Evolutionary conservation across 2,113 vertebrate species (phyloP).

Genomic region (Gobiocypris rarus): DNA sequence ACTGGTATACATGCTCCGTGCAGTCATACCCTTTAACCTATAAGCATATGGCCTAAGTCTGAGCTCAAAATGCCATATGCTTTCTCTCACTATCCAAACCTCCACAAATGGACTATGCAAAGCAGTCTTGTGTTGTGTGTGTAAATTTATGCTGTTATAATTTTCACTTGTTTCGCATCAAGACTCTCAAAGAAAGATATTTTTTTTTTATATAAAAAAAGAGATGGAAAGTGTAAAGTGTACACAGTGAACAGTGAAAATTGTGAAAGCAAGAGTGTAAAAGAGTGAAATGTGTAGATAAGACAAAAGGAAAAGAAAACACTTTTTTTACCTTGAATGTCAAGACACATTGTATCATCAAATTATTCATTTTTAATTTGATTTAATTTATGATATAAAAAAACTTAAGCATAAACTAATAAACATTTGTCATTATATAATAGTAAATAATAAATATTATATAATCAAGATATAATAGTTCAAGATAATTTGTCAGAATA

Average conservation of each 20-base stretch:
- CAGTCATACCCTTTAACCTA: constrained; percentile 23
- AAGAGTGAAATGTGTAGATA: neutral
- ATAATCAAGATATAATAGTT: too few relatives aligned
- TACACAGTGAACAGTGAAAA: neutral
- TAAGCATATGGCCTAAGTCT: constrained; percentile 31
- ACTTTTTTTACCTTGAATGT: too few relatives aligned
- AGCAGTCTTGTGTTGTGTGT: neutral
- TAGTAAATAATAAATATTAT: too few relatives aligned
- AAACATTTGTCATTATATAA: too few relatives aligned
- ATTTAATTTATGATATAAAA: too few relatives aligned
- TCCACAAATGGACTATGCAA: neutral
- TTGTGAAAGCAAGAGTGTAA: neutral
- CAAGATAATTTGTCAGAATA: too few relatives aligned
- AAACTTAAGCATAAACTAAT: too few relatives aligned
- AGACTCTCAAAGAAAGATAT: neutral
- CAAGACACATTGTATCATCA: too few relatives aligned
- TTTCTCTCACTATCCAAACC: constrained; percentile 2
- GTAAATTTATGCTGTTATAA: neutral
- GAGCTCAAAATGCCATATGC: constrained; percentile 24
- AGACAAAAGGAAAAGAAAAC: neutral
- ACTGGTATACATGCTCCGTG: neutral
- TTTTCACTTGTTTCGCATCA: neutral
- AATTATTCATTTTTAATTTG: too few relatives aligned
- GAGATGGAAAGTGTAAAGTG: too few relatives aligned
- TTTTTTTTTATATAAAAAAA: too few relatives aligned